Conservation (phyloP, 2,888 invertebrate genomes). For the Abrostola triplasia region DNA sequence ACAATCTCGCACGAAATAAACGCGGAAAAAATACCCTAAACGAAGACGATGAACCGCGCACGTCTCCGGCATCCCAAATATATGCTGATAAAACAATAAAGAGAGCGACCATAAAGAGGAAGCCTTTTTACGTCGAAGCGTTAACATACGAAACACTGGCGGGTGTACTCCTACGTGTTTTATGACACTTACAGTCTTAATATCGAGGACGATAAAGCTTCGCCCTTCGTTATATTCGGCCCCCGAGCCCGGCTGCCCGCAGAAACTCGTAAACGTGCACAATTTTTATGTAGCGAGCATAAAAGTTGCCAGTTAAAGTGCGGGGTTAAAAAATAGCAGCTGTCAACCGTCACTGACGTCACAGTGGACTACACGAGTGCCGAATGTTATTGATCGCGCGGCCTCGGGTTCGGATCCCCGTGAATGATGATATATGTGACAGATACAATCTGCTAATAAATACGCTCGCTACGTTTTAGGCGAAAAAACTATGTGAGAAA, state of each 20-base stretch:
- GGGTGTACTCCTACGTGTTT: constrained; percentile 42
- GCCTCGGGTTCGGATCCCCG: constrained; percentile 7
- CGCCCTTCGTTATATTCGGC: constrained; percentile 43
- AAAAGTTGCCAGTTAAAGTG: constrained; percentile 51
- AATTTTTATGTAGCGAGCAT: constrained; percentile 56
- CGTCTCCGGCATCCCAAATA: constrained; percentile 45
- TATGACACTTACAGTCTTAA: constrained; percentile 64
- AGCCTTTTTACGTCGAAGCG: constrained; percentile 48
- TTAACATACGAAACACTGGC: constrained; percentile 59
- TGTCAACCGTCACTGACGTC: constrained; percentile 49
- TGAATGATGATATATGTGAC: constrained; percentile 16
- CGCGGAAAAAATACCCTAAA: constrained; percentile 28
- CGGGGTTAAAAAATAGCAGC: constrained; percentile 58
- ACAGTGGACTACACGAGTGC: constrained; percentile 5
- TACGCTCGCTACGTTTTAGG: constrained; percentile 2
- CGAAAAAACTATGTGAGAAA: constrained; percentile 11
- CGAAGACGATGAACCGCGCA: constrained; percentile 33
- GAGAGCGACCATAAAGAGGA: constrained; percentile 49
- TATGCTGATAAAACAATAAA: constrained; percentile 62
- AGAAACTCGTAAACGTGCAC: constrained; percentile 47
- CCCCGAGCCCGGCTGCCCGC: constrained; percentile 30
- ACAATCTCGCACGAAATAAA: constrained; percentile 43
- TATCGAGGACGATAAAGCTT: constrained; percentile 64
- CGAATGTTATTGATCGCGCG: constrained; percentile 40
- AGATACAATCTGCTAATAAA: constrained; percentile 26